These are phyloP conservation scores for Chlorops oryzae DNA, from an alignment of 1,140 invertebrate species.

Conservation along the genomic window DNA sequence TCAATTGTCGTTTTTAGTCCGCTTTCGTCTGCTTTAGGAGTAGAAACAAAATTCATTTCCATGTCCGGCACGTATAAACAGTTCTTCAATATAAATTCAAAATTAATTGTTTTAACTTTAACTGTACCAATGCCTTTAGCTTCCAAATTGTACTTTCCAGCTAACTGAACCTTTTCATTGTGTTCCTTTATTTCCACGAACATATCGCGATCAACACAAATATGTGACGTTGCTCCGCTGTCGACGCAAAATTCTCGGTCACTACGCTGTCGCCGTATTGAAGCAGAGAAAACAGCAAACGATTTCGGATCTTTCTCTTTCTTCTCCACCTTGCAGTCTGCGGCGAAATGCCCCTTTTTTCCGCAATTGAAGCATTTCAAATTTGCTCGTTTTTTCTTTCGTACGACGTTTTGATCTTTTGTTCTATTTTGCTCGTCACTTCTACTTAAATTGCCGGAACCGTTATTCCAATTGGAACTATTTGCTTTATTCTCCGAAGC, in stretches of 20 bases:
- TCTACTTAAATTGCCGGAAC: no score
- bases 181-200: neutral
- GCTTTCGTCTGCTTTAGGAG: conserved; percentile 2
- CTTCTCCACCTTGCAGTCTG: neutral
- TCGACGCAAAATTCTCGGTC: conserved; percentile 7
- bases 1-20: neutral
- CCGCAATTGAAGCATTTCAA: neutral
- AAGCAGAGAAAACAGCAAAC: neutral
- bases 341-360: neutral
- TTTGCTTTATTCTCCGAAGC: neutral
- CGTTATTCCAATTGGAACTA: neutral
- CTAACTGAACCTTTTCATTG: conserved; percentile 6
- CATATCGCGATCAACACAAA: conserved; percentile 2
- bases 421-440: no score
- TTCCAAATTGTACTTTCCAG: conserved; percentile 3
- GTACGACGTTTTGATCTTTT: neutral
- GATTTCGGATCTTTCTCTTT: neutral
- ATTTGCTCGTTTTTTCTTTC: no score
- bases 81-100: conserved; percentile 3
- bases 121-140: neutral
- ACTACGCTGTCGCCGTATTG: neutral
- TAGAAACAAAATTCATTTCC: conserved; percentile 10
- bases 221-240: conserved; percentile 10
- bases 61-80: conserved; percentile 7
- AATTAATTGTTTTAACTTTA: neutral